These are phyloP conservation scores for cat (Felis catus) DNA, from an alignment of 2,113 vertebrate genomes.

Conservation along the genomic window F.catus_Fca126_mat1.0 CM031415.1:162097501-162098000, in stretches of 20 bases:
- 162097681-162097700: not conserved
- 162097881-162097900: not conserved
- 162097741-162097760: not conserved
- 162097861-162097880: not conserved
- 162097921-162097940: not conserved
- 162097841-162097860: not conserved
- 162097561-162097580: not conserved
- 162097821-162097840: not conserved
- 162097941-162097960: not conserved
- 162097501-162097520: not conserved
- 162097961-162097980: not conserved
- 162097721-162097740: not conserved
- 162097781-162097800: not conserved
- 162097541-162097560: not conserved
- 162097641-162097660: not conserved
- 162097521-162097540: not conserved
- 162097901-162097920: not conserved
- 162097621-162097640: not conserved
- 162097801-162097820: not conserved
- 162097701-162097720: not conserved
- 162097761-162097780: not conserved
- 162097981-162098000: not conserved
- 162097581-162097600: not conserved
- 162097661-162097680: not conserved
- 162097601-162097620: not conserved